Evolutionary conservation across 2,113 vertebrate species (phyloP).

Genomic region (Hippoglossus stenolepis): DNA sequence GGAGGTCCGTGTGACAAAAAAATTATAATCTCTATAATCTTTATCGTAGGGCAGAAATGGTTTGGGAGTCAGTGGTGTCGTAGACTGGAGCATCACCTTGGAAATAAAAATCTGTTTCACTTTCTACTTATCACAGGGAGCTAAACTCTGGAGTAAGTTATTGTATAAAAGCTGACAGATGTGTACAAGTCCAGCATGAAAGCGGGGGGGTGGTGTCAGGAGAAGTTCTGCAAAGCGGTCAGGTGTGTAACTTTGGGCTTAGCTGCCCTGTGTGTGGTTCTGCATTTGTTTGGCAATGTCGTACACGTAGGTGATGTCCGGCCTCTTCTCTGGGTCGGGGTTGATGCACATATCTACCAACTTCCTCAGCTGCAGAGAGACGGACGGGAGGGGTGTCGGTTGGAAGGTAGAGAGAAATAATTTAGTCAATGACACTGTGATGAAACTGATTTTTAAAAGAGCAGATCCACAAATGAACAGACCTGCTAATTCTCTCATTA

Average conservation of each 20-base stretch:
- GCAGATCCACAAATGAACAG: neutral
- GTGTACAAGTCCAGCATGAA: conserved; percentile 63
- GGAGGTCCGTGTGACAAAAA: neutral
- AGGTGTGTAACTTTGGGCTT: conserved; percentile 62
- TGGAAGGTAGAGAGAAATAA: conserved; percentile 22
- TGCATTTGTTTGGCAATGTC: conserved; percentile 96
- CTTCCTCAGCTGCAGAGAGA: conserved; percentile 88
- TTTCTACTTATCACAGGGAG: conserved; percentile 39
- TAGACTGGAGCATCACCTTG: conserved; percentile 20
- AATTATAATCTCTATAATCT: conserved; percentile 19
- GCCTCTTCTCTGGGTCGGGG: conserved; percentile 97
- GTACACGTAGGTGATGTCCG: conserved; percentile 95
- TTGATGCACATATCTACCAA: conserved; percentile 99
- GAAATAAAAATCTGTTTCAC: conserved; percentile 35
- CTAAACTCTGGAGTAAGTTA: conserved; percentile 51
- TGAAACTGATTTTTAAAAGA: neutral
- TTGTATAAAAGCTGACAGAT: conserved; percentile 53
- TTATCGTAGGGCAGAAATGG: conserved; percentile 25
- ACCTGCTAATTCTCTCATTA: neutral
- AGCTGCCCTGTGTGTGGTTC: conserved; percentile 87
- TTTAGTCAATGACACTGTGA: conserved; percentile 22
- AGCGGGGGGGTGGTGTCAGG: conserved; percentile 1
- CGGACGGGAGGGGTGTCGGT: neutral
- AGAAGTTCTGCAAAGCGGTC: conserved; percentile 44
- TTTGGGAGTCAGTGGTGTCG: conserved; percentile 25